These are phyloP conservation scores for Drosophila flavopinicola DNA, from an alignment of 2,888 invertebrate genomes.

Conservation along the genomic window DNA sequence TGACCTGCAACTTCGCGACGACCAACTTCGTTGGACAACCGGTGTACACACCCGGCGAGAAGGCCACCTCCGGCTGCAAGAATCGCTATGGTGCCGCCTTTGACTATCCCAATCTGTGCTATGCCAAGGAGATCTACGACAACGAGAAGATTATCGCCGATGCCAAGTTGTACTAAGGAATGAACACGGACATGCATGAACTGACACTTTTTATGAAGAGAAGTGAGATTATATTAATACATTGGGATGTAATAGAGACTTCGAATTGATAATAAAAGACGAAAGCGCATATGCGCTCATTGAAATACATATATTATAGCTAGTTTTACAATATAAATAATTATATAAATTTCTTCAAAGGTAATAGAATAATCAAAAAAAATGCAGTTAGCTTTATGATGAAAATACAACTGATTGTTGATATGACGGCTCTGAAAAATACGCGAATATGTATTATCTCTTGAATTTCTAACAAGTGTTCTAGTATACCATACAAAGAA, in stretches of 20 bases:
- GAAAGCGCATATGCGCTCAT: background rate
- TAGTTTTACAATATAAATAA: no score
- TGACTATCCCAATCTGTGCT: slow-evolving; percentile 61
- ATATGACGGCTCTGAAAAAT: no score
- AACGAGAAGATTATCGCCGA: slow-evolving; percentile 52
- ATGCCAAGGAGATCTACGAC: slow-evolving; percentile 64
- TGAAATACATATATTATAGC: no score
- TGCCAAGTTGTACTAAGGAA: slow-evolving; percentile 32
- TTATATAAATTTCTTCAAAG: no score
- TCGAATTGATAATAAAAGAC: background rate
- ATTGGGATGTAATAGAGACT: slow-evolving; percentile 6
- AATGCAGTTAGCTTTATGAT: no score
- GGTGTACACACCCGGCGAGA: slow-evolving; percentile 59
- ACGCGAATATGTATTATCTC: no score
- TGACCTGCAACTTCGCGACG: slow-evolving; percentile 66
- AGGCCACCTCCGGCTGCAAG: slow-evolving; percentile 52
- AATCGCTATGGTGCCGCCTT: slow-evolving; percentile 63
- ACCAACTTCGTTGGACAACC: slow-evolving; percentile 56
- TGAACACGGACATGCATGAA: background rate
- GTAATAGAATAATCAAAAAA: no score
- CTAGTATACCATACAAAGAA: no score
- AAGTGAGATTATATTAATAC: background rate
- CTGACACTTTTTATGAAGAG: background rate
- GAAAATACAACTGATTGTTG: no score
- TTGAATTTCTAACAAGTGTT: no score